Percentiles rank a stretch among this genome's conserved stretches.
phyloP scores from a whole-genome alignment of 37 sponge, comb jelly and placozoan genomes.

The Spongia lamella region DNA sequence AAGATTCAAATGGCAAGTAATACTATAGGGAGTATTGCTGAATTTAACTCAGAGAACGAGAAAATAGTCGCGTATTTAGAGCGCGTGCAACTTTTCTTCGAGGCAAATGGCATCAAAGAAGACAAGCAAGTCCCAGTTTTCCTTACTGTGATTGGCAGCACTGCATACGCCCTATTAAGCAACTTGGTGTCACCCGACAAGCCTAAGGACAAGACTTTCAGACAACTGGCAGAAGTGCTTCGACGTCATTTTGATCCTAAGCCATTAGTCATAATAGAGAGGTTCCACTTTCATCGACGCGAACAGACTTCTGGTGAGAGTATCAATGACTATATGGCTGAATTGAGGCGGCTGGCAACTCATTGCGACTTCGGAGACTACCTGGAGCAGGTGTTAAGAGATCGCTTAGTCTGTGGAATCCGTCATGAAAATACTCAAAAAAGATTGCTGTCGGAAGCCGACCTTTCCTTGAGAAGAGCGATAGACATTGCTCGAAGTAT shows the following conservation, averaged over 20 bases:
- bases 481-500: not conserved
- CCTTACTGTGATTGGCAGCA: not conserved
- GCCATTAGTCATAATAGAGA: not conserved
- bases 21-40: not conserved
- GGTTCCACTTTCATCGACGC: constrained; percentile 12
- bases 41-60: not conserved
- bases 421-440: not conserved
- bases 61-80: not conserved
- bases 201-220: not conserved
- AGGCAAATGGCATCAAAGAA: not conserved
- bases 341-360: not conserved
- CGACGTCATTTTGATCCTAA: constrained; percentile 1
- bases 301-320: constrained; percentile 5
- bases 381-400: not conserved
- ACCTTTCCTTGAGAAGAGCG: not conserved
- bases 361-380: not conserved
- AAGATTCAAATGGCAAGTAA: too few relatives aligned
- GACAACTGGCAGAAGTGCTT: not conserved
- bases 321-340: not conserved
- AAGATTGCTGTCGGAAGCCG: not conserved
- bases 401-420: too few relatives aligned
- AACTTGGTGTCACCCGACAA: not conserved
- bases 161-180: not conserved
- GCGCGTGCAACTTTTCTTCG: too few relatives aligned
- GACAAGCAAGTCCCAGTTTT: not conserved